A percentile compares a stretch with the other conserved stretches of the same genome.
These are phyloP conservation scores for Paramormyrops kingsleyae DNA, from an alignment of 2,113 vertebrate species.

Conservation along the genomic window DNA sequence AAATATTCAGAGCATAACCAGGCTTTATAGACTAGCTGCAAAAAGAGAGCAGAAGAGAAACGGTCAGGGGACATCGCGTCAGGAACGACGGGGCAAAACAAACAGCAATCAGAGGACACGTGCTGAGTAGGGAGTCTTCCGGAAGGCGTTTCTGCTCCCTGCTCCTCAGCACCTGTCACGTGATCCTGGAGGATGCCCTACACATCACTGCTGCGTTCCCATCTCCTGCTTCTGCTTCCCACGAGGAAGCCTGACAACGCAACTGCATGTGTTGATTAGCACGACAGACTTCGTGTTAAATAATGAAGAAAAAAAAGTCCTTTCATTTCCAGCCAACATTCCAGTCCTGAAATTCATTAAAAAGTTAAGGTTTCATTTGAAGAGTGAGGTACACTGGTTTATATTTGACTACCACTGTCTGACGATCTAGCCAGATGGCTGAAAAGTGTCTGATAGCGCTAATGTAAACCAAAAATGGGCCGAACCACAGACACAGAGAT, in stretches of 20 bases:
- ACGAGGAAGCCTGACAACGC: background rate
- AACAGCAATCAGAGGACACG: background rate
- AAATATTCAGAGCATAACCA: conserved; percentile 86
- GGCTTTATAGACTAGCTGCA: conserved; percentile 81
- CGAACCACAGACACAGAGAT: background rate
- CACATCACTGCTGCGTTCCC: background rate
- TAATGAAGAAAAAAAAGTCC: background rate
- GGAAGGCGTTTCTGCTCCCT: background rate
- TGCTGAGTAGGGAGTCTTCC: background rate
- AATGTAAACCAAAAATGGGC: background rate
- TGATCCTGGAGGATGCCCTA: background rate
- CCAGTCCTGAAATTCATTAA: conserved; percentile 13
- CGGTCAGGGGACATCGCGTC: background rate
- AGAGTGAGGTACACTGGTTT: conserved; percentile 5
- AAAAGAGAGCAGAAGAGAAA: conserved; percentile 9
- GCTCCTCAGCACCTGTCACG: background rate
- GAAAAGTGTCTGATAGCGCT: background rate
- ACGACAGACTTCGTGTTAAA: conserved; percentile 1
- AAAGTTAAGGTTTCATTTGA: conserved; percentile 12
- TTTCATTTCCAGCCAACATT: conserved; percentile 14
- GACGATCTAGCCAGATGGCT: conserved; percentile 2
- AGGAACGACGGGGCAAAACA: background rate
- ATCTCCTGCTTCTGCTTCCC: background rate
- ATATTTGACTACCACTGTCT: conserved; percentile 15
- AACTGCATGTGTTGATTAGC: conserved; percentile 12